A percentile compares a stretch with the other conserved stretches of the same genome.
Evolutionary conservation across 2,113 vertebrate genomes (phyloP).

Genomic region (Anoplopoma fimbria): DNA sequence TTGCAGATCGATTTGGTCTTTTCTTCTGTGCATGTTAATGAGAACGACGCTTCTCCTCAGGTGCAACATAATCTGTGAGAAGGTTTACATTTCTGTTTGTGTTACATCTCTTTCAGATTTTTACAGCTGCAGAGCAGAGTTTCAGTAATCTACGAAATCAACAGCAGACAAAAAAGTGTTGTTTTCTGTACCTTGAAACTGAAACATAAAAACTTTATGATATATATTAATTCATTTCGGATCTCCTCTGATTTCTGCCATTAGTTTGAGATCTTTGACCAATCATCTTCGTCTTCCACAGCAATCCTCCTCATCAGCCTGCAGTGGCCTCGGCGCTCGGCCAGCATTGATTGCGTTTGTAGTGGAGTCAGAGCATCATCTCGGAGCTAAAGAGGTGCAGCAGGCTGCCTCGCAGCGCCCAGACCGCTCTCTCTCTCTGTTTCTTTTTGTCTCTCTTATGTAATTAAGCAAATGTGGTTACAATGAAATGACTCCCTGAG

Average conservation of each 20-base stretch:
- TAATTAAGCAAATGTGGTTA: constrained; percentile 76
- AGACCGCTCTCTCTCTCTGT: constrained; percentile 33
- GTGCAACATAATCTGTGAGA: too few relatives aligned
- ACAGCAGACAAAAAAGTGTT: not conserved
- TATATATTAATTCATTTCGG: too few relatives aligned
- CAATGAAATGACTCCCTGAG: constrained; percentile 61
- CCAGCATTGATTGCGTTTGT: constrained; percentile 63
- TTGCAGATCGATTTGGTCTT: not conserved
- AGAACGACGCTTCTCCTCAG: too few relatives aligned
- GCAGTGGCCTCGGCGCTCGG: constrained; percentile 46
- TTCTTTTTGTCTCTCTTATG: constrained; percentile 66
- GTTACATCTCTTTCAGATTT: too few relatives aligned
- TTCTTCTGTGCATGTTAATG: too few relatives aligned
- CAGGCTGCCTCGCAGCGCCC: constrained; percentile 47
- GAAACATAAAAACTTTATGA: too few relatives aligned
- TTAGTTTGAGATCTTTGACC: not conserved
- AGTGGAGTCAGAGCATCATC: constrained; percentile 50
- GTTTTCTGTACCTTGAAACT: not conserved
- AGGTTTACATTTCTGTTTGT: too few relatives aligned
- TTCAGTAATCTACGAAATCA: not conserved
- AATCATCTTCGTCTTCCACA: constrained; percentile 6
- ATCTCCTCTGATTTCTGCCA: not conserved
- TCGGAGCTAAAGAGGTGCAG: constrained; percentile 39
- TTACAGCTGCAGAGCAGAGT: not conserved
- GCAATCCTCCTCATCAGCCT: constrained; percentile 36